Percentiles rank a stretch among this genome's conserved stretches.
Conservation (phyloP, 2,797 vertebrate species). For the Enteromius unitaeniatus region DNA sequence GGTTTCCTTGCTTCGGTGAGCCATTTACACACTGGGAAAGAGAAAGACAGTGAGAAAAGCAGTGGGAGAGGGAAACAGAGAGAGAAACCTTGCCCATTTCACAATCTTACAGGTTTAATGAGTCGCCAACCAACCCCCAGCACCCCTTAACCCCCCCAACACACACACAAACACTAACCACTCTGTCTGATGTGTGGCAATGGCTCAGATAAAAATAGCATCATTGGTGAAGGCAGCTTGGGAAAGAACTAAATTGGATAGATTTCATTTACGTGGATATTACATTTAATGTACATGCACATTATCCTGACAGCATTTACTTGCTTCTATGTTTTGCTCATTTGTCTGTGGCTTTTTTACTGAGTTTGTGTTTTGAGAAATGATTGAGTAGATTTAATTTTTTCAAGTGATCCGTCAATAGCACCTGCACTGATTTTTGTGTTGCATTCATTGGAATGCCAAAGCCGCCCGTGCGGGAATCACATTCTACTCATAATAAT, state of each 20-base stretch:
- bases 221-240: slow-evolving; percentile 47
- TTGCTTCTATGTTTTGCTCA: slow-evolving; percentile 28
- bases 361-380: slow-evolving; percentile 8
- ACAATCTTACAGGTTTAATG: slow-evolving; percentile 63
- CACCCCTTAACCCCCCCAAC: slow-evolving; percentile 48
- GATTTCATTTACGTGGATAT: slow-evolving; percentile 40
- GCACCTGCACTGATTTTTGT: background rate
- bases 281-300: slow-evolving; percentile 41
- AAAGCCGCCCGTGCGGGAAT: background rate
- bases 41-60: slow-evolving; percentile 39
- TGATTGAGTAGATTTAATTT: background rate
- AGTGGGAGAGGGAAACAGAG: slow-evolving; percentile 25
- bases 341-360: background rate
- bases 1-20: slow-evolving; percentile 58
- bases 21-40: slow-evolving; percentile 59
- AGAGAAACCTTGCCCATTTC: slow-evolving; percentile 58
- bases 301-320: slow-evolving; percentile 51
- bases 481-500: slow-evolving; percentile 4
- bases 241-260: slow-evolving; percentile 46
- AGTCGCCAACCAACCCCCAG: slow-evolving; percentile 53
- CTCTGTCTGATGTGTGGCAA: slow-evolving; percentile 54
- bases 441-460: background rate
- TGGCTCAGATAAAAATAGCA: slow-evolving; percentile 60
- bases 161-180: slow-evolving; percentile 43
- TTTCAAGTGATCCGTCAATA: background rate